These are phyloP conservation scores for Condylostylus longicornis DNA, from an alignment of 1,140 invertebrate genomes.

Conservation along the genomic window DNA sequence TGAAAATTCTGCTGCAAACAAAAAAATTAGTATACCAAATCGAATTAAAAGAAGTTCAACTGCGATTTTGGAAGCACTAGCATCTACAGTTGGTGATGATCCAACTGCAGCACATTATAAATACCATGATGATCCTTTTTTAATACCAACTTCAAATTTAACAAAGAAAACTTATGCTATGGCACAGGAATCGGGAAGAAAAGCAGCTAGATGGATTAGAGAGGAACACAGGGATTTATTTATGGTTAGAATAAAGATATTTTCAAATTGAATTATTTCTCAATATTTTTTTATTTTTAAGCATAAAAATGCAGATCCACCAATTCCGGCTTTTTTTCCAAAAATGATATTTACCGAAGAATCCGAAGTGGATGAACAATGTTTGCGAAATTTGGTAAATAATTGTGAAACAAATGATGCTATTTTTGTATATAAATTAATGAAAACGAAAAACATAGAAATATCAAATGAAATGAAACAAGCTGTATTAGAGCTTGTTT, in stretches of 20 bases:
- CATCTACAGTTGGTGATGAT: slow-evolving; percentile 56
- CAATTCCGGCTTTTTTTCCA: slow-evolving; percentile 54
- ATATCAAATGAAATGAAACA: slow-evolving; percentile 48
- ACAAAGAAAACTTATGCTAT: slow-evolving; percentile 59
- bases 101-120: slow-evolving; percentile 69
- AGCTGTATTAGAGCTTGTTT: slow-evolving; percentile 63
- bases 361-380: slow-evolving; percentile 39
- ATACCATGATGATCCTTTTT: slow-evolving; percentile 79
- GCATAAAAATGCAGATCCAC: slow-evolving; percentile 39
- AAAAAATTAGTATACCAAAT: slow-evolving; percentile 43
- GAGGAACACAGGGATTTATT: slow-evolving; percentile 64
- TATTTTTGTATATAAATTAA: slow-evolving; percentile 52
- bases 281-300: slow-evolving; percentile 5
- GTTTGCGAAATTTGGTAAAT: slow-evolving; percentile 47
- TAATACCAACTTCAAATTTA: slow-evolving; percentile 63
- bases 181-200: slow-evolving; percentile 69
- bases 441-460: slow-evolving; percentile 43
- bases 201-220: slow-evolving; percentile 71
- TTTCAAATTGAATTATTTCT: neutral
- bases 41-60: slow-evolving; percentile 59
- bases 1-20: no score
- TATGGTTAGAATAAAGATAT: slow-evolving; percentile 24
- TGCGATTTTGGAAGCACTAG: slow-evolving; percentile 65
- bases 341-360: slow-evolving; percentile 51
- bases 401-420: slow-evolving; percentile 51